Percentiles rank a stretch among this genome's conserved stretches.
Conservation (phyloP, 2,888 invertebrate species). For the Scaptomyza parva region DNA sequence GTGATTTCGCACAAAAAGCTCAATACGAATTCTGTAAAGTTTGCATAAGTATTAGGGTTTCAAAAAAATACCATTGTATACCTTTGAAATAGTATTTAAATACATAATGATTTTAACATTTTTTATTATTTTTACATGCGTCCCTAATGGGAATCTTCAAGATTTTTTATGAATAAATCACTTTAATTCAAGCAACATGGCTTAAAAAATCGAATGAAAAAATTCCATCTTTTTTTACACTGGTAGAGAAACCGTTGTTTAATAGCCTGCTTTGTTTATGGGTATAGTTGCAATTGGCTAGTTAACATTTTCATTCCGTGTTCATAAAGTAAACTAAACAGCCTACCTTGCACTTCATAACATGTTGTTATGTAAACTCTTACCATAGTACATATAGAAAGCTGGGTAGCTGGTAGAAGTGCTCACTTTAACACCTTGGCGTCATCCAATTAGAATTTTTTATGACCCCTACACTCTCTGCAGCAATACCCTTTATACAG, state of each 20-base stretch:
- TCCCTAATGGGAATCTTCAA: too few species aligned
- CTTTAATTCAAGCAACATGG: not conserved
- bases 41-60: too few species aligned
- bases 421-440: conserved; percentile 54
- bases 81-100: too few species aligned
- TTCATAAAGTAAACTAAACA: conserved; percentile 38
- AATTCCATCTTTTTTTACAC: not conserved
- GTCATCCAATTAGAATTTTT: conserved; percentile 63
- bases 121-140: too few species aligned
- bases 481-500: conserved; percentile 8
- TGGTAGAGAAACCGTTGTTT: not conserved
- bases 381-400: not conserved
- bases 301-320: conserved; percentile 49
- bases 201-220: not conserved
- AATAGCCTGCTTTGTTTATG: conserved; percentile 38
- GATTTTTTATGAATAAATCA: not conserved
- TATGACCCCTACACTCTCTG: conserved; percentile 30
- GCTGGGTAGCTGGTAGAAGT: not conserved
- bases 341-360: conserved; percentile 51
- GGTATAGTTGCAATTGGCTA: conserved; percentile 41
- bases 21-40: too few species aligned
- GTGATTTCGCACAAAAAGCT: too few species aligned
- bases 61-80: too few species aligned
- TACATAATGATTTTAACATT: too few species aligned
- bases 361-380: conserved; percentile 12